Percentiles rank a stretch among this genome's conserved stretches.
Conservation (phyloP, 2,113 vertebrate species). For the Prunella himalayana region DNA sequence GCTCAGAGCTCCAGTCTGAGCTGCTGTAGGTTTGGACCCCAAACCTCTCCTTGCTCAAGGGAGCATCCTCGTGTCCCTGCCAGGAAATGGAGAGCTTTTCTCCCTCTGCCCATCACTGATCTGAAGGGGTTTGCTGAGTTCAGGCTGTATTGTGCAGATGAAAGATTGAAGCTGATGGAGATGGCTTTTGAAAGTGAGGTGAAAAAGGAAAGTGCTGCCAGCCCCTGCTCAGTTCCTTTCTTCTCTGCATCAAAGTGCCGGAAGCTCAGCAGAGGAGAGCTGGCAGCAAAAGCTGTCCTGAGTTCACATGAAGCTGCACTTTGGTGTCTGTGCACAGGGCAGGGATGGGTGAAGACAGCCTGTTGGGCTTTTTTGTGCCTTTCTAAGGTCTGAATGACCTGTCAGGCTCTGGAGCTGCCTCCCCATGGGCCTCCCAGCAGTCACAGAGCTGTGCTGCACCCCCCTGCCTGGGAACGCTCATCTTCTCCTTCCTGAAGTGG, state of each 20-base stretch:
- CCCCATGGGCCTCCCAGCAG: accelerated
- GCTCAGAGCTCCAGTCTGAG: neutral
- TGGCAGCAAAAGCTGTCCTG: neutral
- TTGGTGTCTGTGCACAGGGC: neutral
- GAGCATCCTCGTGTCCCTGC: neutral
- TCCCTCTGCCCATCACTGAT: neutral
- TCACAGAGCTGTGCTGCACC: neutral
- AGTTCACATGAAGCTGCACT: neutral
- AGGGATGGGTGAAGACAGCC: neutral
- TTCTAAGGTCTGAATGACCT: neutral
- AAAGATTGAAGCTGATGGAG: neutral
- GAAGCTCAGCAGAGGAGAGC: neutral
- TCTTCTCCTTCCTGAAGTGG: accelerated
- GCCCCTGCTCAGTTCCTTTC: neutral
- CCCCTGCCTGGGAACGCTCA: neutral
- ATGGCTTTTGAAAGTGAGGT: neutral
- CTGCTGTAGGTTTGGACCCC: neutral
- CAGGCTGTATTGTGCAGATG: neutral
- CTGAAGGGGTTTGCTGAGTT: neutral
- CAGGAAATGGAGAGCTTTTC: neutral
- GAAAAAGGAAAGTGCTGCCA: neutral
- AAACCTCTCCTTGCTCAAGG: neutral
- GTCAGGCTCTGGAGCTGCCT: neutral
- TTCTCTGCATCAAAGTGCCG: neutral
- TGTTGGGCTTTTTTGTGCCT: neutral